Evolutionary conservation across 2,797 vertebrate genomes (phyloP).

Genomic region (Pagetopsis macropterus): DNA sequence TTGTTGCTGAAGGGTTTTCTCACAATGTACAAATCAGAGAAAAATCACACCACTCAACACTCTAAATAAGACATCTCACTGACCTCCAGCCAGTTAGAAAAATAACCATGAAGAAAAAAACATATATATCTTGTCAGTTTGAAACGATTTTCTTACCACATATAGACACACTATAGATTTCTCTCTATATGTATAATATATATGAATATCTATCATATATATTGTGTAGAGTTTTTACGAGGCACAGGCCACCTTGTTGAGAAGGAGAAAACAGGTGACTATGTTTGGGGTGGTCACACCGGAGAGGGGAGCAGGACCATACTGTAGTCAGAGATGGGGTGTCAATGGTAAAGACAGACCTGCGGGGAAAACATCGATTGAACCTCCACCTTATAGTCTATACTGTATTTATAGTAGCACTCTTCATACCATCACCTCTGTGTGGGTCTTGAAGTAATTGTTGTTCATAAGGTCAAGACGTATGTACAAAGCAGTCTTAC

Average conservation of each 20-base stretch:
- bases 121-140: constrained; percentile 70
- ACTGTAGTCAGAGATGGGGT: constrained; percentile 44
- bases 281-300: constrained; percentile 67
- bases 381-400: constrained; percentile 50
- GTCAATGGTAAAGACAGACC: constrained; percentile 61
- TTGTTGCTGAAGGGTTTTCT: constrained; percentile 66
- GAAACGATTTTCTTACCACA: constrained; percentile 80
- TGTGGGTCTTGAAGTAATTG: constrained; percentile 37
- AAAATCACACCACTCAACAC: constrained; percentile 60
- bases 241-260: constrained; percentile 93
- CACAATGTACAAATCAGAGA: constrained; percentile 63
- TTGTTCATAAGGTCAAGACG: constrained; percentile 58
- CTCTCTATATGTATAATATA: constrained; percentile 83
- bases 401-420: constrained; percentile 54
- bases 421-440: constrained; percentile 44
- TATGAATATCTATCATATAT: constrained; percentile 81
- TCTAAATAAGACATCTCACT: constrained; percentile 65
- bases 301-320: constrained; percentile 36
- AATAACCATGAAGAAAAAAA: constrained; percentile 71
- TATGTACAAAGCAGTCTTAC: constrained; percentile 74
- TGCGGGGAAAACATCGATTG: constrained; percentile 64
- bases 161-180: constrained; percentile 83
- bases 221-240: constrained; percentile 88
- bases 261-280: constrained; percentile 88
- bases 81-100: constrained; percentile 74